Base-by-base conservation (phyloP, 2,888 invertebrate species). In the Ochropleura plecta region DNA sequence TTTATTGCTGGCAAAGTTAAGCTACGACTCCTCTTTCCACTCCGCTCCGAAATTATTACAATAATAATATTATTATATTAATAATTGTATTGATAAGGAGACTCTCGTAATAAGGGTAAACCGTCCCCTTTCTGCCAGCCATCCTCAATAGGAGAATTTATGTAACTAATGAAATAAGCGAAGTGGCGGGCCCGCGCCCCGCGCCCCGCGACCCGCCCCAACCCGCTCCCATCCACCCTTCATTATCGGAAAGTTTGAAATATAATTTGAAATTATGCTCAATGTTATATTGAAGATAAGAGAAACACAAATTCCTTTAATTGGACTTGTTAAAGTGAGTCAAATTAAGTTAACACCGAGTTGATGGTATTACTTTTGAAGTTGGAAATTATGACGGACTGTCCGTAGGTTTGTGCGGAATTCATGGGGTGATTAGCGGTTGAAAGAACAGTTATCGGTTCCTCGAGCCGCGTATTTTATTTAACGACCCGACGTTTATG, bases 241-340 rank as follows among this genome's bases (percentile, higher is more conserved):
- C 96, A 96, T 96, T 96, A 96, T 96, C 96, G 96, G 96, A 96
- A 96, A 96, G 96, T 96, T 96, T 96, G 95, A 96, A 96, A 96
- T 96, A 96, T 96, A 96, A 96, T 96, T 96, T 96, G 96, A 96
- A 96, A 96, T 96, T 96, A 96, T 96, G 96, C 96, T 96, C 96
- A 96, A 96, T 96, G 96, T 96, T 96, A 96, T 96, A 96, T 96
- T 96, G 96, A 95, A 96, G 96, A 96, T 96, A 96, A 96, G 96
- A 96, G 96, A 96, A 96, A 96, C 96, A 96, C 96, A 96, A 96
- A 96, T 96, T 96, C 96, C 96, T 96, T 96, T 96, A 96, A 96
- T 96, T 96, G 96, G 96, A 96, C 96, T 96, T 96, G 96, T 96
- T 96, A 96, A 96, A 96, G 96, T 96, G 96, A 96, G 95, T 96